These are phyloP conservation scores for Holothuria glaberrima DNA, from an alignment of 35 echinoderm and acorn worm genomes.

Conservation along the genomic window DNA sequence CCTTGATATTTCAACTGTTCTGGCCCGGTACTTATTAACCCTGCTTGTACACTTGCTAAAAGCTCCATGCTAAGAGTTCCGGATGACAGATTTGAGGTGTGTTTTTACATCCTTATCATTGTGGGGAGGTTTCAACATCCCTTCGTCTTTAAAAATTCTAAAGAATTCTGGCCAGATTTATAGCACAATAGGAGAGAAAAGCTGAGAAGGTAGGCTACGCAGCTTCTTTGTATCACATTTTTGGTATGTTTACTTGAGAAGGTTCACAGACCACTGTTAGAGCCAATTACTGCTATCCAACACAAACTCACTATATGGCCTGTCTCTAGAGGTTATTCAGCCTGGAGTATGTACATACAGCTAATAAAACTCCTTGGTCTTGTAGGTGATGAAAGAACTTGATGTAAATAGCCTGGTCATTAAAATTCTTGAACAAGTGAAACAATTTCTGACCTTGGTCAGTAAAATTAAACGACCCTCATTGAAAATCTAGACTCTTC, in stretches of 20 bases:
- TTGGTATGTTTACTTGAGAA: neutral
- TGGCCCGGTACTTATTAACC: neutral
- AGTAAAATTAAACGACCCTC: no score
- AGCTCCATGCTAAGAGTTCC: conserved; percentile 7
- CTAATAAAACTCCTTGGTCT: neutral
- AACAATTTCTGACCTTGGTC: no score
- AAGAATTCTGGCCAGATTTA: neutral
- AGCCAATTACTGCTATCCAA: neutral
- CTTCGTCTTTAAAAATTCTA: neutral
- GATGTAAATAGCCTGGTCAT: conserved; percentile 12
- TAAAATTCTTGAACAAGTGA: conserved; percentile 7
- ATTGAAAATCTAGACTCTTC: no score
- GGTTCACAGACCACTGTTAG: no score
- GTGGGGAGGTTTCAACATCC: neutral
- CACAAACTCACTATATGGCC: neutral
- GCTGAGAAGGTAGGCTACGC: neutral
- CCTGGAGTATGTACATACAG: neutral
- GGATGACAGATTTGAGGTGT: neutral
- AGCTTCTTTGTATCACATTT: neutral
- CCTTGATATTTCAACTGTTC: no score
- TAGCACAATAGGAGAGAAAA: neutral
- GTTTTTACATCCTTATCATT: neutral
- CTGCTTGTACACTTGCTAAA: conserved; percentile 13
- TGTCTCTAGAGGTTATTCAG: neutral
- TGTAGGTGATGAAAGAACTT: conserved; percentile 33